Evolutionary conservation across 1,140 invertebrate genomes (phyloP), one percentile per base, ranked within the genome.

Genomic region (Neomicropteryx cornuta): DNA sequence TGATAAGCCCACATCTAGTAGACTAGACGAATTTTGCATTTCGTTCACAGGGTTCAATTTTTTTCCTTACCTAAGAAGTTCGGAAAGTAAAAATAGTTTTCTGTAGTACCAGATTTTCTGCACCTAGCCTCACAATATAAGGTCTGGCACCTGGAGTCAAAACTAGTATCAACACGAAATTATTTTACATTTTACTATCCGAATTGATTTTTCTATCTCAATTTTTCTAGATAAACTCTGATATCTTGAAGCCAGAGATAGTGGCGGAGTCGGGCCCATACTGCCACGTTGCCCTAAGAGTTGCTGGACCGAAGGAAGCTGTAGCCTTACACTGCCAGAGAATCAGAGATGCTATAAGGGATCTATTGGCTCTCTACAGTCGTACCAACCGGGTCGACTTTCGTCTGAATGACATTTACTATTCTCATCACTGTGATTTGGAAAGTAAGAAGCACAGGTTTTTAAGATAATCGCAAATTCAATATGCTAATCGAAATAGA

Each of bases 161-260:
- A n/a, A n/a, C n/a, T n/a, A n/a, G n/a, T n/a, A n/a, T n/a, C n/a
- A n/a, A n/a, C n/a, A n/a, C n/a, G n/a, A 47, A 50, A 49, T 40
- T 49, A 49, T 6, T 47, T 58, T 45, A 18, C 41, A 27, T 36
- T 41, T 22, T 23, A 47, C 40, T 23, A 17, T 33, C 30, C 10
- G 5, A 16, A 13, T 19, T 19, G 18, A 16, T n/a, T 18, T n/a
- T 21, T 5, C 2, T n/a, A n/a, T n/a, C n/a, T n/a, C n/a, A n/a
- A n/a, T 59, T 63, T 43, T 47, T 64, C 21, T 62, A 71, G 32
- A 58, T 66, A 46, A 57, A 55, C 16, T 64, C 65, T 1, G 67
- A 68, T 39, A 66, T 67, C 10, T 63, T 75, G 33, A 72, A 70
- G 2, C 72, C 73, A 0, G 74, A 76, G 46, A 71, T 75, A 33